These are phyloP conservation scores for Neosalanx taihuensis DNA, from an alignment of 2,797 vertebrate genomes.

Conservation along the genomic window DNA sequence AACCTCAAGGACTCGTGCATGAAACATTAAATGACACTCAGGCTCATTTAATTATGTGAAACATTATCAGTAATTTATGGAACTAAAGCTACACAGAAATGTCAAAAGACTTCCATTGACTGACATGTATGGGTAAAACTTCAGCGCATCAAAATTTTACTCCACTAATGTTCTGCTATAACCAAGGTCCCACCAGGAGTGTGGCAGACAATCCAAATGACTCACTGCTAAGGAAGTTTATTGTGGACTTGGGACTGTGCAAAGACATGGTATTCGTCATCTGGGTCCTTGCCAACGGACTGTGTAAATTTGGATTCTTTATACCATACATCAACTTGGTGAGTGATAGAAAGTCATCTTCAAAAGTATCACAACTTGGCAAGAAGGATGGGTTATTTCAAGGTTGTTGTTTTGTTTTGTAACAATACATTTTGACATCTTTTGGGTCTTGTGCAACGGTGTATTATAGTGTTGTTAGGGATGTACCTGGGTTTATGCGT, in stretches of 20 bases:
- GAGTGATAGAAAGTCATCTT: conserved; percentile 8
- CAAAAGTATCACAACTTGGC: background rate
- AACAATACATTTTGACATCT: too few relatives aligned
- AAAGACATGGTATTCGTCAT: conserved; percentile 41
- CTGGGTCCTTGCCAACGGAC: conserved; percentile 44
- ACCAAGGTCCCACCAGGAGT: conserved; percentile 35
- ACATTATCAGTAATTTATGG: background rate
- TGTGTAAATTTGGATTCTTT: conserved; percentile 51
- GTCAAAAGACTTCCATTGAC: too few relatives aligned
- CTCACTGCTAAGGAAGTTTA: conserved; percentile 44
- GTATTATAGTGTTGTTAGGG: background rate
- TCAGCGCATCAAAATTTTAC: too few relatives aligned
- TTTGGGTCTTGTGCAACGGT: too few relatives aligned
- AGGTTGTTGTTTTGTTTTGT: background rate
- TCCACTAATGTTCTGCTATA: too few relatives aligned
- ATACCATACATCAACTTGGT: conserved; percentile 49
- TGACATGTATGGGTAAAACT: too few relatives aligned
- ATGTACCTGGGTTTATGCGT: too few relatives aligned
- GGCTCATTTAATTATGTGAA: background rate
- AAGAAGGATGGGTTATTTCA: background rate
- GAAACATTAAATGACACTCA: too few relatives aligned
- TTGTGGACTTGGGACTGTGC: conserved; percentile 44
- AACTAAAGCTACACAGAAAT: too few relatives aligned
- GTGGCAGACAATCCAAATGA: conserved; percentile 44
- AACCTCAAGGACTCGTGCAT: background rate